Conservation (phyloP, 2,797 vertebrate species). For the Mus minutoides region DNA sequence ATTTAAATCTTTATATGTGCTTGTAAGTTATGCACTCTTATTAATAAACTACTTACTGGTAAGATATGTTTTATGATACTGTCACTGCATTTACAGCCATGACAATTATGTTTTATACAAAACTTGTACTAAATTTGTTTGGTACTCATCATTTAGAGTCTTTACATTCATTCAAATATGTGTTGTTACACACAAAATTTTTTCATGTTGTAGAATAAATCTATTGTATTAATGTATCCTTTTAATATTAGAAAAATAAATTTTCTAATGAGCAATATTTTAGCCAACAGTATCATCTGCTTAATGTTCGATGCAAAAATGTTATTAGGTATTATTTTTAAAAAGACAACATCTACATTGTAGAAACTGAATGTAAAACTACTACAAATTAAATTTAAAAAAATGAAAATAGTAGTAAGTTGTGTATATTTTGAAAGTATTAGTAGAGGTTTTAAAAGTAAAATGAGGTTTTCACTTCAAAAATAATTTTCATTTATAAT, state of each 20-base stretch:
- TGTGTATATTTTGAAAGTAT: constrained; percentile 66
- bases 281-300: constrained; percentile 1
- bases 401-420: constrained; percentile 78
- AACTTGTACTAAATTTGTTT: not conserved
- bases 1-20: not conserved
- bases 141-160: not conserved
- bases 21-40: not conserved
- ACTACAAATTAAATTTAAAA: constrained; percentile 75
- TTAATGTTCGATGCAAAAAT: constrained; percentile 63
- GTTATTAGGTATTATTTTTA: constrained; percentile 79
- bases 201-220: constrained; percentile 6
- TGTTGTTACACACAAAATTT: not conserved
- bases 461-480: constrained; percentile 15
- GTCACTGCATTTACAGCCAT: not conserved
- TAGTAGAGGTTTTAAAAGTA: constrained; percentile 1
- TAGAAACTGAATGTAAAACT: constrained; percentile 75
- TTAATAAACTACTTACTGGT: constrained; percentile 4
- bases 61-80: not conserved
- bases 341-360: constrained; percentile 79
- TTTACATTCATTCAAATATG: not conserved
- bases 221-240: not conserved
- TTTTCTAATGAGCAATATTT: constrained; percentile 69
- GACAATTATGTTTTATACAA: not conserved
- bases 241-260: constrained; percentile 69
- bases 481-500: not conserved